These are phyloP conservation scores for Polyommatus iphigenia DNA, from an alignment of 2,888 invertebrate species.

Conservation along the genomic window DNA sequence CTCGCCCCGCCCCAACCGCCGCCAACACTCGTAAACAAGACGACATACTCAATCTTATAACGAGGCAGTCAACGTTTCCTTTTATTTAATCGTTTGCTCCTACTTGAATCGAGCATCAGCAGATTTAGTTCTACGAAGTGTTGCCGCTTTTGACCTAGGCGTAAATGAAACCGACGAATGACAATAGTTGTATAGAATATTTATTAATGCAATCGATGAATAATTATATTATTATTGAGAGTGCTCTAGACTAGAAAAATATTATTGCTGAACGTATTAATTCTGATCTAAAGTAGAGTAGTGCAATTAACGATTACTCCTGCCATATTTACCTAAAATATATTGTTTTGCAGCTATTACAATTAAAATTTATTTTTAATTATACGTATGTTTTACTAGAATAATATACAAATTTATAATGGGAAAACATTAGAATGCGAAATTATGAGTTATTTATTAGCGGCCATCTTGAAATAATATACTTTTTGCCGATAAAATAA, in stretches of 20 bases:
- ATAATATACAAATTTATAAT: not conserved
- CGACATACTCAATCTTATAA: not conserved
- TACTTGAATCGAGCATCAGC: not conserved
- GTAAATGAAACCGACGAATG: not conserved
- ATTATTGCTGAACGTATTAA: not conserved
- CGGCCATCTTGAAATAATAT: not conserved
- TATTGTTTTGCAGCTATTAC: not conserved
- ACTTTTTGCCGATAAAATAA: not conserved
- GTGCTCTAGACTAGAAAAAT: not conserved
- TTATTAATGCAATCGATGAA: not conserved
- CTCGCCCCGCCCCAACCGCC: constrained; percentile 31
- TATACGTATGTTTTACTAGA: not conserved
- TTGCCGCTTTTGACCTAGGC: constrained; percentile 1
- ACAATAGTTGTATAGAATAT: constrained; percentile 22
- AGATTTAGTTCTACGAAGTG: not conserved
- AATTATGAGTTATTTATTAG: not conserved
- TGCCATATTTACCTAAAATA: constrained; percentile 21
- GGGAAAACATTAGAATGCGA: not conserved
- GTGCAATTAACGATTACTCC: constrained; percentile 9
- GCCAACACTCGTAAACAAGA: not conserved
- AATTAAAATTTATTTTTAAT: not conserved
- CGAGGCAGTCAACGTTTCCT: not conserved
- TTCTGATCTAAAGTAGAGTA: not conserved
- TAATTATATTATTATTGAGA: not conserved
- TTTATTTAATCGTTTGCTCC: not conserved